Evolutionary conservation across 1,140 invertebrate genomes (phyloP).

Genomic region (Diorhabda carinulata): DNA sequence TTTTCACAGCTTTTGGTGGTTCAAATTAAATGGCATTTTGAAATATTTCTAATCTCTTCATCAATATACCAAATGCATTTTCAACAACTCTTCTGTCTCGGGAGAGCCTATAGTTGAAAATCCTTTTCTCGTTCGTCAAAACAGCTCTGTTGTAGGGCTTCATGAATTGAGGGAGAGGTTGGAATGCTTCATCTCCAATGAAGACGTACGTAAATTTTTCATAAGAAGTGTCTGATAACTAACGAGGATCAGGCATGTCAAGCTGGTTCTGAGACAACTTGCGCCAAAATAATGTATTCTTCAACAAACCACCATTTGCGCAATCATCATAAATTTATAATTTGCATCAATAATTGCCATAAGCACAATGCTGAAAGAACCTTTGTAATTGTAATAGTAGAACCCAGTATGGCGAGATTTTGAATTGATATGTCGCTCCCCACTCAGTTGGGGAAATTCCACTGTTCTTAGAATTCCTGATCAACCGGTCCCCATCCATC

Average conservation of each 20-base stretch:
- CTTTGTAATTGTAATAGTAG: too few species aligned
- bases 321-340: too few species aligned
- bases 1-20: neutral
- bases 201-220: constrained; percentile 22
- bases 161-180: constrained; percentile 46
- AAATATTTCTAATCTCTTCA: too few species aligned
- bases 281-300: too few species aligned
- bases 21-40: too few species aligned
- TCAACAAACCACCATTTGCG: neutral
- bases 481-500: constrained; percentile 12
- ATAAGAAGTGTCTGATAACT: constrained; percentile 16
- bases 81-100: neutral
- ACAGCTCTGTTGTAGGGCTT: constrained; percentile 46
- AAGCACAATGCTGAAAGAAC: too few species aligned
- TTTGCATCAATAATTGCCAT: too few species aligned
- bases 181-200: constrained; percentile 51
- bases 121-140: constrained; percentile 24
- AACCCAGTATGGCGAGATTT: too few species aligned
- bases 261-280: constrained; percentile 9
- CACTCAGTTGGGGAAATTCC: constrained; percentile 38
- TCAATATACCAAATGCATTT: too few species aligned
- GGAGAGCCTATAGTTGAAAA: constrained; percentile 11
- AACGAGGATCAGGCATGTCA: constrained; percentile 16
- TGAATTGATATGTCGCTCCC: too few species aligned
- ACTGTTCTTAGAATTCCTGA: constrained; percentile 21